A percentile compares a stretch with the other conserved stretches of the same genome.
phyloP scores from a whole-genome alignment of 2,113 vertebrate genomes.

The Aptenodytes forsteri region DNA sequence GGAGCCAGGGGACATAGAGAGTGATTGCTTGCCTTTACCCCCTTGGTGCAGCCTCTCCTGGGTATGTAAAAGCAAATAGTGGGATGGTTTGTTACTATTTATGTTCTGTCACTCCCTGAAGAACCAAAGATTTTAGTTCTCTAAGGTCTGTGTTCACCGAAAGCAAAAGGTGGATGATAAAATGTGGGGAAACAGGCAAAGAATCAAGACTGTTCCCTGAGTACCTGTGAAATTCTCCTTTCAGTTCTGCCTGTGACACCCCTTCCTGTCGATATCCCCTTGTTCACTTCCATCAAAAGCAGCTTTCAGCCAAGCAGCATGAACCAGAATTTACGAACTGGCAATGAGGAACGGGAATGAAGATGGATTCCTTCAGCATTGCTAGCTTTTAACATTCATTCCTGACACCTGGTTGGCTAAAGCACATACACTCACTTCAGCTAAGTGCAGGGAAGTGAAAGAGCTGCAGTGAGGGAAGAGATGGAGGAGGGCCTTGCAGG shows the following conservation, averaged over 20 bases:
- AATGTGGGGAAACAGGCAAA: neutral
- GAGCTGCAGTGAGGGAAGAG: neutral
- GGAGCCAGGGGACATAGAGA: neutral
- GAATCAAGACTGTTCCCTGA: neutral
- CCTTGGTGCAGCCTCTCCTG: neutral
- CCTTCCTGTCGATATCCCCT: neutral
- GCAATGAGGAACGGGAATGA: neutral
- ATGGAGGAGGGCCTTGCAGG: neutral
- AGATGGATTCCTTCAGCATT: neutral
- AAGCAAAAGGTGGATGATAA: neutral
- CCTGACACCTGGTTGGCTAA: neutral
- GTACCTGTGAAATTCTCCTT: constrained; percentile 21
- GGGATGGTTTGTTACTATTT: neutral
- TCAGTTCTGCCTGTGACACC: neutral
- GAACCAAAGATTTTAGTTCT: neutral
- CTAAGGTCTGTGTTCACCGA: neutral
- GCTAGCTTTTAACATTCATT: neutral
- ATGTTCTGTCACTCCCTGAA: neutral
- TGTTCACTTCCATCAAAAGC: neutral
- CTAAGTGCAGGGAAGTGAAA: neutral
- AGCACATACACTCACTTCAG: neutral
- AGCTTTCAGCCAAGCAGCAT: neutral
- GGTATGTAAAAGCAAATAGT: neutral
- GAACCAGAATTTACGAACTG: neutral
- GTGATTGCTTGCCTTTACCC: neutral